Evolutionary conservation across 2,888 invertebrate genomes (phyloP).

Genomic region (Tetheella fluctuosa): DNA sequence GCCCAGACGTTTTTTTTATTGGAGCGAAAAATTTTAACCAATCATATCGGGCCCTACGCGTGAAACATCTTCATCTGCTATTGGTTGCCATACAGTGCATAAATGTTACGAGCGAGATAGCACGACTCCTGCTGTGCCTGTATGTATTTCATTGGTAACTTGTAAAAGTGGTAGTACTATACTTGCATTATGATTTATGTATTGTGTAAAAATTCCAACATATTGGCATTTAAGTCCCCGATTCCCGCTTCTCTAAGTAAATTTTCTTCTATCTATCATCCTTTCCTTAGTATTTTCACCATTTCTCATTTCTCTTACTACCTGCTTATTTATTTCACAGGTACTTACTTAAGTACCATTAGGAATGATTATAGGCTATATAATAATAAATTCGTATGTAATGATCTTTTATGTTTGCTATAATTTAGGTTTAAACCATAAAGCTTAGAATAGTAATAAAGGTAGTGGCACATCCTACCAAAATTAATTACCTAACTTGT

Average conservation of each 20-base stretch:
- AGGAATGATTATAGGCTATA: background rate
- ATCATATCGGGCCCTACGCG: too few relatives aligned
- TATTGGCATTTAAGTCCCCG: constrained; percentile 6
- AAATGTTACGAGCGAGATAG: too few relatives aligned
- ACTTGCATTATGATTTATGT: background rate
- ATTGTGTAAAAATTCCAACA: background rate
- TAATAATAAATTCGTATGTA: background rate
- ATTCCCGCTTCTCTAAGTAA: background rate
- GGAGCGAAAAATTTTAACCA: too few relatives aligned
- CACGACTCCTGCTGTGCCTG: too few relatives aligned
- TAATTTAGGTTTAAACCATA: background rate
- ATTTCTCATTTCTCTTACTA: background rate
- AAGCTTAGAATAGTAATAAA: background rate
- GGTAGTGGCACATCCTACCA: constrained; percentile 3
- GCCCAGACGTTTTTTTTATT: too few relatives aligned
- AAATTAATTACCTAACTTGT: background rate
- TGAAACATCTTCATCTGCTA: too few relatives aligned
- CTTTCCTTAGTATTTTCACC: background rate
- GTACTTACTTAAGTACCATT: background rate
- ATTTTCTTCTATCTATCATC: background rate
- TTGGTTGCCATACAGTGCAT: too few relatives aligned
- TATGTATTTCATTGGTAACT: too few relatives aligned
- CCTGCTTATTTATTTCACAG: background rate
- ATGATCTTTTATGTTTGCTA: background rate
- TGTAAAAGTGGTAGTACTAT: too few relatives aligned